Conservation (phyloP, 2,113 vertebrate species). For the rat (Rattus norvegicus) region GRCr8 NC_086035.1:25977001-25977500, state of each 20-base stretch:
- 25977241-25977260: not conserved
- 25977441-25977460: not conserved
- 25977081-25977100: not conserved
- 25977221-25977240: constrained; percentile 24
- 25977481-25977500: not conserved
- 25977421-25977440: not conserved
- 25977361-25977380: not conserved
- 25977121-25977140: not conserved
- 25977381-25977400: not conserved
- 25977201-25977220: not conserved
- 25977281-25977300: not conserved
- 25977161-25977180: not conserved
- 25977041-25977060: not conserved
- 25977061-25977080: not conserved
- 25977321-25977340: not conserved
- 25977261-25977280: constrained; percentile 44
- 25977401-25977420: not conserved
- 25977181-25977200: constrained; percentile 11
- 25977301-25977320: not conserved
- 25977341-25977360: not conserved
- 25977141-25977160: not conserved
- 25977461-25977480: not conserved
- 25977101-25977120: not conserved
- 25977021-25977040: not conserved
- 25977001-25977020: not conserved